These are phyloP conservation scores for Caenorhabditis doughertyi DNA, from an alignment of 2,888 invertebrate species.

Conservation along the genomic window DNA sequence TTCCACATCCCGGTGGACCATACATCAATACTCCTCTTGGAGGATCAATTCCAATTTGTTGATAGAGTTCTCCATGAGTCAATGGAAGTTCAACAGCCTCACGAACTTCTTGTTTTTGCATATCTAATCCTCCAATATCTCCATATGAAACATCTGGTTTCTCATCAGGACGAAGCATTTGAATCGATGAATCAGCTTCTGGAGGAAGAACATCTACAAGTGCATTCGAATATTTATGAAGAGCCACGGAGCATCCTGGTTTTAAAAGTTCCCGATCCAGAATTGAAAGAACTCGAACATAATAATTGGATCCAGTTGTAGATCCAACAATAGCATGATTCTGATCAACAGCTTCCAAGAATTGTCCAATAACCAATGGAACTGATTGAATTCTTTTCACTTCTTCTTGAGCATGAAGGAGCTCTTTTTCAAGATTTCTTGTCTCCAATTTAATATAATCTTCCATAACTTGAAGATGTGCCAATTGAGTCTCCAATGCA, in stretches of 20 bases:
- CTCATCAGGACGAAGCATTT: constrained; percentile 91
- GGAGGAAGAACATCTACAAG: constrained; percentile 98
- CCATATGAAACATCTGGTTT: constrained; percentile 95
- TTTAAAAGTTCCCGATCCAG: constrained; percentile 97
- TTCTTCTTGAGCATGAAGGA: constrained; percentile 93
- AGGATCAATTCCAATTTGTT: constrained; percentile 97
- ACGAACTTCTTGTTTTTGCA: constrained; percentile 98
- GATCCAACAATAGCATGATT: constrained; percentile 99
- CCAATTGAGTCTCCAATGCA: constrained; percentile 92
- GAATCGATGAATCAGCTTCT: constrained; percentile 98
- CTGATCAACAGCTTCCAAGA: constrained; percentile 98
- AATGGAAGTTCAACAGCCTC: constrained; percentile 98
- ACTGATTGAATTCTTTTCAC: constrained; percentile 99
- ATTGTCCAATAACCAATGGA: constrained; percentile 98
- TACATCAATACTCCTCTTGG: constrained; percentile 98
- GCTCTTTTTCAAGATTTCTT: constrained; percentile 97
- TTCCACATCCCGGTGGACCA: constrained; percentile 99
- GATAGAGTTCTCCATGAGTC: constrained; percentile 98
- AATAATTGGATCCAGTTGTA: constrained; percentile 98
- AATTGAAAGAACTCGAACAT: constrained; percentile 97
- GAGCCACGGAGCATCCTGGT: constrained; percentile 97
- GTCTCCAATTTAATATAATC: constrained; percentile 99
- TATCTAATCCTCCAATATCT: constrained; percentile 99
- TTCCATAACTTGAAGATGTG: constrained; percentile 98
- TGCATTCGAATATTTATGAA: constrained; percentile 99